Base-by-base conservation (phyloP, 2,888 invertebrate species). In the Leucophenga montana region DNA sequence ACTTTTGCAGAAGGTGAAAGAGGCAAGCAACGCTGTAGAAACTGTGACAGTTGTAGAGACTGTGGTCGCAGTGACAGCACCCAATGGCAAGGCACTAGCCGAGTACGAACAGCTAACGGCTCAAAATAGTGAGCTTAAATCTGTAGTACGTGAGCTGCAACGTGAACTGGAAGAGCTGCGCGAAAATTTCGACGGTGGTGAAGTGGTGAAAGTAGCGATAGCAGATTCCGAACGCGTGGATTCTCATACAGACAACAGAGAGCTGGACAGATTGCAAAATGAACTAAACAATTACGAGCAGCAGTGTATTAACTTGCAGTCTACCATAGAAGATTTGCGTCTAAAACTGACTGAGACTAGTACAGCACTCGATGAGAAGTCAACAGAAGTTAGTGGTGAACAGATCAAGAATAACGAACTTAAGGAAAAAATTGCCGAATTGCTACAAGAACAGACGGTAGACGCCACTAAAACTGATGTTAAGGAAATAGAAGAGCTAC, bases 311-410 rank as follows among this genome's bases (percentile, higher is more conserved):
- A 89, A 89, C 59, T 73, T 90, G 53, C 89, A 90, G 82, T 89
- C 90, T n/a, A 75, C 85, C 1, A 85, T 89, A n/a, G 80, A 85
- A 54, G 90, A 90, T 75, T 90, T 90, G 70, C 90, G 90, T 81
- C 82, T 71, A 65, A 76, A 90, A 59, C 87, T 91, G n/a, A 88
- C 88, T 73, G 90, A 90, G 69, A 83, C 90, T 5, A 44, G 20
- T 20, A 50, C 50, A 50, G 50, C 50, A 11, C 50, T 50, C 3
- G 31, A 57, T 27, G 57, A 57, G 31, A 57, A 57, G 9, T 20
- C 54, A 18, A 4, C 16, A 54, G 39, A 39, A 39, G 39, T 39
- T 11, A 39, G 39, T 8, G 11, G 1, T 39, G 39, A 39, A 5
- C 67, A 73, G 6, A 39, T 54, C 4, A 46, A 16, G 33, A 66